A percentile compares a stretch with the other conserved stretches of the same genome.
Evolutionary conservation across 2,797 vertebrate genomes (phyloP).

Genomic region (Tragelaphus eurycerus): DNA sequence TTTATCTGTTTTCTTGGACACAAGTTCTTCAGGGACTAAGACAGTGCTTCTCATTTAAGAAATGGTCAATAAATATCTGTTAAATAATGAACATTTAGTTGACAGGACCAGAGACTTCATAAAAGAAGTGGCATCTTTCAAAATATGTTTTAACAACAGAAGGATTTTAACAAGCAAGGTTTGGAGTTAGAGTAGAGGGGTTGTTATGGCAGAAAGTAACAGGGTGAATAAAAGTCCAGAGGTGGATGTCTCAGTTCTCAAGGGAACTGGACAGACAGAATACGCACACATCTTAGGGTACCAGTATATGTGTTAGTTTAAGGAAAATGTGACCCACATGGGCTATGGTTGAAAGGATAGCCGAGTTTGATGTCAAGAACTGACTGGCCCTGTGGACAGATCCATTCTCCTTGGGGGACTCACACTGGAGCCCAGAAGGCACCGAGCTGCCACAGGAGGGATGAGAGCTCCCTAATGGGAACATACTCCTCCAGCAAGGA

Average conservation of each 20-base stretch:
- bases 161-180: not conserved
- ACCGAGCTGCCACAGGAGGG: not conserved
- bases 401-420: not conserved
- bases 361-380: not conserved
- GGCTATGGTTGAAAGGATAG: not conserved
- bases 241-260: not conserved
- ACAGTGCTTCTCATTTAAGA: not conserved
- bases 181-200: not conserved
- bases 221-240: not conserved
- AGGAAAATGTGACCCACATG: not conserved
- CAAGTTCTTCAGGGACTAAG: not conserved
- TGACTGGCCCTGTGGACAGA: not conserved
- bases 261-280: not conserved
- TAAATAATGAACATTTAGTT: not conserved
- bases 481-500: not conserved
- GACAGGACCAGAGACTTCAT: not conserved
- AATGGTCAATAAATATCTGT: not conserved
- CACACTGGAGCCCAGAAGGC: not conserved
- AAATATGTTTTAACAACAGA: not conserved
- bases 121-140: not conserved
- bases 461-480: not conserved
- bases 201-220: not conserved
- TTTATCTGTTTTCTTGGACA: not conserved
- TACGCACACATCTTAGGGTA: not conserved
- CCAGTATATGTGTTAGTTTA: not conserved